phyloP scores from a whole-genome alignment of 2,797 vertebrate genomes.

The Knipowitschia caucasica region DNA sequence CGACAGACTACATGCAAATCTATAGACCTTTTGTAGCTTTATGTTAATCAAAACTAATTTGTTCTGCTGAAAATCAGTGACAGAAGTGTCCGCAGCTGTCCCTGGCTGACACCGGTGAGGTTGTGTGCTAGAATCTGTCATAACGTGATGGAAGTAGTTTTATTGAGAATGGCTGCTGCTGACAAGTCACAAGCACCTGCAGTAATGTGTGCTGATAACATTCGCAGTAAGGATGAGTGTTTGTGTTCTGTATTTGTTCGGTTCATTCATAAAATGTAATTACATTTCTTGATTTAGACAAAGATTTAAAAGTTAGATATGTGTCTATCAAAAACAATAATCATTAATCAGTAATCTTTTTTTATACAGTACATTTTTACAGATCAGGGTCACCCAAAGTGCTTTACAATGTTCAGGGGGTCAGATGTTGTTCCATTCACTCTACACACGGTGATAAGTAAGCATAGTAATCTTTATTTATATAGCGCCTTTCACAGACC shows the following conservation, averaged over 20 bases:
- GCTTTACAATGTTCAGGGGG: too few species aligned
- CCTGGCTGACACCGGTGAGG: constrained; percentile 21
- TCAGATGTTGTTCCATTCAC: too few species aligned
- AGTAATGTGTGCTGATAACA: constrained; percentile 27
- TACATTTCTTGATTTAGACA: constrained; percentile 19
- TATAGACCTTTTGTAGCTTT: constrained; percentile 23
- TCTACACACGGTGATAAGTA: too few species aligned
- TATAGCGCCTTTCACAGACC: too few species aligned
- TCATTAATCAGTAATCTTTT: too few species aligned
- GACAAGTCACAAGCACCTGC: constrained; percentile 35
- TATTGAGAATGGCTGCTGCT: constrained; percentile 18
- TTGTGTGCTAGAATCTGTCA: constrained; percentile 28
- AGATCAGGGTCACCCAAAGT: too few species aligned
- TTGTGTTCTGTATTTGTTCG: constrained; percentile 24
- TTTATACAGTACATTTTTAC: too few species aligned
- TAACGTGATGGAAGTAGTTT: constrained; percentile 22
- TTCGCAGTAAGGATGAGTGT: constrained; percentile 3
- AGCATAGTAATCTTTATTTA: too few species aligned
- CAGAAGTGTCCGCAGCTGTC: constrained; percentile 34
- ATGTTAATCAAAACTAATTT: constrained; percentile 41
- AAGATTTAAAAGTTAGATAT: constrained; percentile 14
- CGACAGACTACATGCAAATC: constrained; percentile 21
- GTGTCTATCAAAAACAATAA: constrained; percentile 19
- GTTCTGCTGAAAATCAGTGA: constrained; percentile 19
- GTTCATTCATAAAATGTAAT: constrained; percentile 28